Evolutionary conservation across 2,113 vertebrate species (phyloP), one percentile per base, ranked within the genome.

Genomic region (Centrocercus urophasianus): DNA sequence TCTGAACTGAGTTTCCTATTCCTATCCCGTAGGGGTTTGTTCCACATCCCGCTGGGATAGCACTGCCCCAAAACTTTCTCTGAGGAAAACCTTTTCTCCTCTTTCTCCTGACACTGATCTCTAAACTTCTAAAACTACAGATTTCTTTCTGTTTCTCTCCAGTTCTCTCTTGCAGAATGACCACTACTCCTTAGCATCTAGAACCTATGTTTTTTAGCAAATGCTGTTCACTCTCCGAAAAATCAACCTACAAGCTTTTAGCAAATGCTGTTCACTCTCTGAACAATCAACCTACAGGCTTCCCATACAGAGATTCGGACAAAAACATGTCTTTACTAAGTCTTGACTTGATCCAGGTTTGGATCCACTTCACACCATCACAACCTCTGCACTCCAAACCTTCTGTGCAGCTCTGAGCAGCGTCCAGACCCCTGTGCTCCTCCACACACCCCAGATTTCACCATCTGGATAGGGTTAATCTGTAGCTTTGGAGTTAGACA

Each of bases 301-400:
- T 89, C 76, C 91, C 81, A 95, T 86, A 90, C 88, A 65, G 80
- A 93, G 83, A 69, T 57, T 13, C 34, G 83, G 79, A 84, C 83
- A 90, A 94, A 40, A 40, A 95, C 80, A 76, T 91, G 56, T 57
- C 79, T 88, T 93, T 88, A 93, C 42, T 69, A 72, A 86, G 54
- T 93, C 76, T 86, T 95, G 89, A 84, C 72, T 65, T 43, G 14
- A 42, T 93, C 91, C 86, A 94, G 43, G 27, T 72, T 88, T 80
- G 75, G 59, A 95, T 88, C 90, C 78, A 59, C 88, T 91, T 93
- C 69, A 86, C 52, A 40, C 47, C 16, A 11, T 50, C 54, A 70
- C 0, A 85, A 67, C 10, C 61, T 40, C 47, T 7, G 10, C 27
- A 43, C 64, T 64, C 60, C 71, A 73, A 60, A 85, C 20, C 75